Base-by-base conservation (phyloP, 1,140 invertebrate genomes). In the Plectrocnemia conspersa region DNA sequence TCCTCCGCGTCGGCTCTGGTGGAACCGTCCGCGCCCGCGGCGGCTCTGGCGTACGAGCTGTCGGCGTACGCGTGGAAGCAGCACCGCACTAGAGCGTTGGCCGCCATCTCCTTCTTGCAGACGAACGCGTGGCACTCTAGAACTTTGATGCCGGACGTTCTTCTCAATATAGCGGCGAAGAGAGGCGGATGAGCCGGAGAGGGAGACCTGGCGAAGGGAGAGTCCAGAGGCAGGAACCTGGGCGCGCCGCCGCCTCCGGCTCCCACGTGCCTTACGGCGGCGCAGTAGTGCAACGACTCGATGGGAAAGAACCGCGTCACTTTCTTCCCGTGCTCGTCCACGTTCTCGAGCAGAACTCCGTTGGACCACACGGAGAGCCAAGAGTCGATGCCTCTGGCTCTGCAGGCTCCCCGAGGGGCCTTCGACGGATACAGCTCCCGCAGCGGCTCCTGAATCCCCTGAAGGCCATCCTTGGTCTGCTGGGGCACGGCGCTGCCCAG, bases 121-220 rank as follows among this genome's bases (percentile, higher is more conserved):
- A 99, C 93, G 72, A 99, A 99, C 21, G 93, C 93, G 75, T 99
- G 96, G 78, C 97, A 99, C 76, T 99, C 97, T 9, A 99, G 79
- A 11, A 99, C 93, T 76, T 98, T 98, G 60, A 98, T 96, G n/a
- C 97, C 96, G 6, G 90, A 91, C 2, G 94, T 97, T 32, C 96
- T 80, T 23, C 96, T 80, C 33, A 98, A 76, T 40, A 99, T 97
- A 50, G 93, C 93, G 23, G 96, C 93, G 74, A 99, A 99, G 33
- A 99, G 81, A 6, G 97, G 96, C 29, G 97, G 97, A 69, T 95
- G 90, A 45, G 85, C 83, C 33, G 82, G 78, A 58, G 85, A 91
- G 18, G 88, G 93, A 49, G 86, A 86, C 32, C 91, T 79, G 1
- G 93, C 92, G 71, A 97, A 97, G 7, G 94, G 94, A 36, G 93